Base-by-base conservation (phyloP, 1,140 invertebrate species). In the Lucilia cuprina region DNA sequence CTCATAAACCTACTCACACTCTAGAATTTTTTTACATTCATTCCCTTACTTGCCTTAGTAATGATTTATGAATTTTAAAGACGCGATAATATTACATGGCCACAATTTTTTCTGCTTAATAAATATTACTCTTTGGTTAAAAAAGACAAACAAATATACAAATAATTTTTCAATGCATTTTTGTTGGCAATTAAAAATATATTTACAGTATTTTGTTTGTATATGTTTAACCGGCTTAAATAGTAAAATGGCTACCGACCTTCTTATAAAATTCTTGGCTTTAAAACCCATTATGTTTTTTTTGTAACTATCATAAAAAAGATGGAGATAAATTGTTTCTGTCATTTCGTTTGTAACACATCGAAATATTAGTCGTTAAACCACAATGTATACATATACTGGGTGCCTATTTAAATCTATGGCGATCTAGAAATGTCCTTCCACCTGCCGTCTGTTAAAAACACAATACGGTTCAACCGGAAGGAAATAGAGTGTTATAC, bases 51-150 rank as follows among this genome's bases (percentile, higher is more conserved):
- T n/a, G 14, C 19, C 65, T 19, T 9, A 21, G 65, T 25, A 70
- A 70, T 70, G 65, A 70, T 70, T 70, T 70, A 70, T 70, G 65
- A 70, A 25, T 70, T 70, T 70, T 25, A 70, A 70, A 21, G 19
- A 70, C 65, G 65, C 65, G 65, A 70, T 70, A 70, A 70, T 70
- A 70, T 21, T 70, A 70, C 65, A n/a, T 70, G 2, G 60, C 60
- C 65, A 70, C 65, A 70, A 70, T 70, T 70, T 25, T 70, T 70
- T 70, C 25, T 70, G 19, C 10, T 30, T 30, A 30, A 30, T 30
- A 30, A 30, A 30, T 30, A 30, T 30, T 30, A 30, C 25, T 30
- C 25, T 30, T 70, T 7, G 65, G 5, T 70, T 70, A 17, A 21
- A 70, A 21, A 21, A 70, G 5, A 10, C 17, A 17, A 41, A 41